These are phyloP conservation scores for Bombylius discolor DNA, from an alignment of 2,888 invertebrate species.

Conservation along the genomic window DNA sequence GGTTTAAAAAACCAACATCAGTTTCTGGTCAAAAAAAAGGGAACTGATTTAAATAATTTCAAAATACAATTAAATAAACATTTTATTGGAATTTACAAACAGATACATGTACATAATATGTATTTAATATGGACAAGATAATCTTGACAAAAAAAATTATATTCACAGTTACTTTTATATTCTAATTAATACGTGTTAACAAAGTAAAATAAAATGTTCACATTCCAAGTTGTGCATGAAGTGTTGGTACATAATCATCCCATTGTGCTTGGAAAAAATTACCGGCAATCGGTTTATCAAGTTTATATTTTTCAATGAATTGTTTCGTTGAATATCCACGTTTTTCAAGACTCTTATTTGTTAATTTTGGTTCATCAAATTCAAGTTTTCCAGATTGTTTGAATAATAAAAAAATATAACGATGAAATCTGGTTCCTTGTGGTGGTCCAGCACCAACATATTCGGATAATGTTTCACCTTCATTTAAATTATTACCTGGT, in stretches of 20 bases:
- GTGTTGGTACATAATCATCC: conserved; percentile 76
- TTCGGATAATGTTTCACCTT: conserved; percentile 61
- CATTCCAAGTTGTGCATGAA: conserved; percentile 38
- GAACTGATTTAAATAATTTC: too few species aligned
- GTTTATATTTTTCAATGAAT: conserved; percentile 64
- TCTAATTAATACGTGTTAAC: too few species aligned
- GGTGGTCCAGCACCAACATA: conserved; percentile 83
- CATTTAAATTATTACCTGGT: conserved; percentile 51
- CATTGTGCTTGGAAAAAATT: conserved; percentile 31
- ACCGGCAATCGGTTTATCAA: conserved; percentile 43
- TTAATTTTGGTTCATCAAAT: conserved; percentile 39
- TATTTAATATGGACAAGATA: too few species aligned
- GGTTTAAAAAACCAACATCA: too few species aligned
- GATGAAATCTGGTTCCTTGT: conserved; percentile 56
- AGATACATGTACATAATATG: too few species aligned
- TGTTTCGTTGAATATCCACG: conserved; percentile 51
- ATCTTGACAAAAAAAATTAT: too few species aligned
- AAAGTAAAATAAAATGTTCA: too few species aligned
- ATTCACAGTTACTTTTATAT: too few species aligned
- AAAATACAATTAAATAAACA: too few species aligned
- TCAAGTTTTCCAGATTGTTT: conserved; percentile 49
- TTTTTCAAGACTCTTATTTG: conserved; percentile 34
- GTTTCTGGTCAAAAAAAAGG: too few species aligned
- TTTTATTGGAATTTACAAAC: too few species aligned
- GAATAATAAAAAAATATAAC: conserved; percentile 67